phyloP scores from a whole-genome alignment of 2,888 invertebrate genomes.

The Eupithecia subumbrata region DNA sequence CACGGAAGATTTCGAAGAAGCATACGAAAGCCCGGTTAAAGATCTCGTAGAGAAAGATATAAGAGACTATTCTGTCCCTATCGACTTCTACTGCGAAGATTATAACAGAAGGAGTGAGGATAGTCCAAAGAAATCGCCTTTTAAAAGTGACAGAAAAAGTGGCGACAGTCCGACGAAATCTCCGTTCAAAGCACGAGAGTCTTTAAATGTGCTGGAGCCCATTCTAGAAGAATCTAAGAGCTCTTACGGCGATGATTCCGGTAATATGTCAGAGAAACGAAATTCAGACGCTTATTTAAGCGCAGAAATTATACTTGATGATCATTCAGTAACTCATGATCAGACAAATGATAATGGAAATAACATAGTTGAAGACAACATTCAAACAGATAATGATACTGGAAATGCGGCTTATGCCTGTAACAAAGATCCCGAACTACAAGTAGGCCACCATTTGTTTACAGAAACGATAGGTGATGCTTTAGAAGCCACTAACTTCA shows the following conservation, averaged over 20 bases:
- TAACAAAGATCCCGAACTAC: neutral
- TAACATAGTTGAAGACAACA: neutral
- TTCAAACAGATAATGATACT: neutral
- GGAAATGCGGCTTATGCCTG: neutral
- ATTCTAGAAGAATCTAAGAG: constrained; percentile 80
- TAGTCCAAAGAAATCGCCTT: constrained; percentile 55
- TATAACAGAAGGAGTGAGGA: constrained; percentile 55
- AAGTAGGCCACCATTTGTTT: neutral
- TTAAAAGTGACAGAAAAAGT: constrained; percentile 17
- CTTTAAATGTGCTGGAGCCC: constrained; percentile 66
- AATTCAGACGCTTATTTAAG: constrained; percentile 38
- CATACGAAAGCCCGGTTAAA: constrained; percentile 77
- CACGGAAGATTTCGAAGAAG: constrained; percentile 70
- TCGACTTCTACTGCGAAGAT: constrained; percentile 74
- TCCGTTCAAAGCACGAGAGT: constrained; percentile 56
- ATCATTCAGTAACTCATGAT: constrained; percentile 6
- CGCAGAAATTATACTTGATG: constrained; percentile 30
- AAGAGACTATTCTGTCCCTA: constrained; percentile 78
- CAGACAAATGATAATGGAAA: neutral
- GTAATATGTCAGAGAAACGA: constrained; percentile 50
- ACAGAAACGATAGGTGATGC: neutral
- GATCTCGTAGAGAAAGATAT: constrained; percentile 77
- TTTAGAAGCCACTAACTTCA: neutral
- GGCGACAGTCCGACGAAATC: constrained; percentile 33
- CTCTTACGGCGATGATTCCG: constrained; percentile 68